Evolutionary conservation across 2,797 vertebrate genomes (phyloP), one percentile per base, ranked within the genome.

Genomic region (Halcyon leucocephala): DNA sequence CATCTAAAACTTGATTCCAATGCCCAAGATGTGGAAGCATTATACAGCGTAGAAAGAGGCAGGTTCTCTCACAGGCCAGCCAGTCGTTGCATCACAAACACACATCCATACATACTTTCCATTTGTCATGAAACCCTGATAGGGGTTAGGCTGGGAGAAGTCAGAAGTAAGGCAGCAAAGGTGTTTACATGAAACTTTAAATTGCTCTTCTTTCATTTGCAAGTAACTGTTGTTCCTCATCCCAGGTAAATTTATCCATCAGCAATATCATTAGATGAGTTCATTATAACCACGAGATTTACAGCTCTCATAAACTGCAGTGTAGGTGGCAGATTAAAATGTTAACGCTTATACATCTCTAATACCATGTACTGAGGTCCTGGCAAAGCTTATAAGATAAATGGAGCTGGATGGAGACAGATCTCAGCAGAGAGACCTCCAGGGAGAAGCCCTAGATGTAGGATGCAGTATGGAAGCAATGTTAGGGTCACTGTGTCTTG

Each of bases 211-310:
- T 95, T 96, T 97, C 96, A 93, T 93, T 95, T 95, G 82, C 95
- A 95, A 57, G 93, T 90, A 96, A 96, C 95, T 95, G 95, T 91
- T 96, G 96, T 96, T 95, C 93, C 78, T 89, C 74, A 3, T 91
- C 95, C 91, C 93, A 29, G 93, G 96, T 96, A 61, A 96, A 97
- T 97, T 95, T 82, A 95, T 97, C 94, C 96, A 96, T 96, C 96
- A 96, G 96, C 96, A 96, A 95, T 95, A 96, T 95, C 96, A 96
- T 97, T 97, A 97, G 94, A 95, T 97, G 96, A 97, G 96, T 97
- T 96, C 96, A 96, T 97, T 96, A 73, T 90, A 96, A 97, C 96
- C 94, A 95, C 71, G 90, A 94, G 96, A 95, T 97, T 97, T 97
- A 96, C 95, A 90, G 96, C 90, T 2, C 94, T 96, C 95, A 96